Conservation (phyloP, 2,797 vertebrate species). For the Lepus townsendii region DNA sequence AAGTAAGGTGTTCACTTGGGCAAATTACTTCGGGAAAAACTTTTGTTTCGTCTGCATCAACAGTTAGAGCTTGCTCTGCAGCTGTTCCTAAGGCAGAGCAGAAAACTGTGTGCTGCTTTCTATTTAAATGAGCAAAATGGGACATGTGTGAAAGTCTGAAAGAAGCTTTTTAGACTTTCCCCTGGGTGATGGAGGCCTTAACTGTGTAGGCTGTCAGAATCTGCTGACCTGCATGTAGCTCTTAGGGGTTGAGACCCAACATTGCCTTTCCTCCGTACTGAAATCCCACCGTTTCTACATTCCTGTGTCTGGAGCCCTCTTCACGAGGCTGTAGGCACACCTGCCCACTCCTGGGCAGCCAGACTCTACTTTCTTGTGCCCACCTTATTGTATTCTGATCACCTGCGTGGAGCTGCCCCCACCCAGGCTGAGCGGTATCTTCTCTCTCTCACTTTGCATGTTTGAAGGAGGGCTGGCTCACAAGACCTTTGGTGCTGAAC, state of each 20-base stretch:
- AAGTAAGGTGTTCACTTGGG: constrained; percentile 14
- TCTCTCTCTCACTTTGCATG: constrained; percentile 7
- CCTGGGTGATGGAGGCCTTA: neutral
- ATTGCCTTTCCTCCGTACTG: neutral
- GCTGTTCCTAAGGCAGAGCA: neutral
- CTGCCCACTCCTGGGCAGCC: neutral
- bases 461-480: neutral
- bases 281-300: neutral
- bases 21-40: constrained; percentile 39
- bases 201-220: neutral
- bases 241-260: neutral
- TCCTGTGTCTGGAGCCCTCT: neutral
- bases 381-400: neutral
- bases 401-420: neutral
- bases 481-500: neutral
- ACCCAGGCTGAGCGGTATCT: neutral
- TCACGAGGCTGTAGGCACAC: neutral
- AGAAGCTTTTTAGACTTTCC: neutral
- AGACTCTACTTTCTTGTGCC: neutral
- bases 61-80: neutral
- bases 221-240: neutral
- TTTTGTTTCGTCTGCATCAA: constrained; percentile 5
- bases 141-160: neutral
- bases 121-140: constrained; percentile 37
- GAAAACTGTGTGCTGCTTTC: constrained; percentile 23